A percentile compares a stretch with the other conserved stretches of the same genome.
Conservation (phyloP, 2,888 invertebrate species). For the Sinodicranocentrus sp. region DNA sequence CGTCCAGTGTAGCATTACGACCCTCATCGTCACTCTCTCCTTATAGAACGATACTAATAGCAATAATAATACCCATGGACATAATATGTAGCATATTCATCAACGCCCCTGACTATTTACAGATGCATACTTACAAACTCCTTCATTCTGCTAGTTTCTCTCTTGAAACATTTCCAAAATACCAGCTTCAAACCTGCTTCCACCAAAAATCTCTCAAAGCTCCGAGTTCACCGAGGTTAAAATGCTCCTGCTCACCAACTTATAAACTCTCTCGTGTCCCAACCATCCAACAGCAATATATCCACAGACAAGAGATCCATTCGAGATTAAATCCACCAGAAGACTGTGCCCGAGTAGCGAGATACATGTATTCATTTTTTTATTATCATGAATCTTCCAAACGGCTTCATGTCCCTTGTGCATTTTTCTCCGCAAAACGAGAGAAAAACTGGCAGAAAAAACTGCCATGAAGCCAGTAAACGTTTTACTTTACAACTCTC, state of each 20-base stretch:
- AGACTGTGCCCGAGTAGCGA: too few species aligned
- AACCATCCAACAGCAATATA: too few species aligned
- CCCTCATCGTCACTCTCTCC: neutral
- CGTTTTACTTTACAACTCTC: too few species aligned
- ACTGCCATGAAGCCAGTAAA: slow-evolving; percentile 9
- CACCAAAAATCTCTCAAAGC: neutral
- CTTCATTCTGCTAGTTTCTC: slow-evolving; percentile 2
- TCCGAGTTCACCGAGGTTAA: slow-evolving; percentile 25
- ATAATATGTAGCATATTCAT: slow-evolving; percentile 47
- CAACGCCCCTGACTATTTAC: slow-evolving; percentile 45
- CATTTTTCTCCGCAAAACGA: too few species aligned
- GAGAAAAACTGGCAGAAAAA: too few species aligned
- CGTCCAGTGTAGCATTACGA: slow-evolving; percentile 13
- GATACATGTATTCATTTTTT: neutral
- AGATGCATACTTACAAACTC: slow-evolving; percentile 18
- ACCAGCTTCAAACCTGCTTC: slow-evolving; percentile 12
- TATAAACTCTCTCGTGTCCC: too few species aligned
- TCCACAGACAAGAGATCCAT: too few species aligned
- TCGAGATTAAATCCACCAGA: too few species aligned
- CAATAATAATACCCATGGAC: slow-evolving; percentile 31
- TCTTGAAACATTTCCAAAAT: neutral
- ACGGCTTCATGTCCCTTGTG: too few species aligned
- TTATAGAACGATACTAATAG: slow-evolving; percentile 25
- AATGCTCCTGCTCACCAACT: slow-evolving; percentile 13
- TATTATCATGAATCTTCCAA: neutral